phyloP scores from a whole-genome alignment of 2,797 vertebrate genomes.

The Gallinago solitaria region DNA sequence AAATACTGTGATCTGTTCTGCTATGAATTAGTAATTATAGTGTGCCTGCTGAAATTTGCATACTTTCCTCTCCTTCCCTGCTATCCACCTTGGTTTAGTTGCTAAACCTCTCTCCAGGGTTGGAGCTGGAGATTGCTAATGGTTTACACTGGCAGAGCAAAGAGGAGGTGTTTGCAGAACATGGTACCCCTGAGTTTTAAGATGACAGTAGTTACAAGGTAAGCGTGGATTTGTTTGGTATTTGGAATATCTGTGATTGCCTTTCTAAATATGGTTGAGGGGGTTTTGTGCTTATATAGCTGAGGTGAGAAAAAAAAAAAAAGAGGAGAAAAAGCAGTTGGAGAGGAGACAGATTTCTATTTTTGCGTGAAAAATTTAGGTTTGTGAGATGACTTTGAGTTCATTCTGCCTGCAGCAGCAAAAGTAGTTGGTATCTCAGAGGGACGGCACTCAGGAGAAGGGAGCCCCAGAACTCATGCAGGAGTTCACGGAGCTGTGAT shows the following conservation, averaged over 20 bases:
- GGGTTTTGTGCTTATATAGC: background rate
- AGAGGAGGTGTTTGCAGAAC: background rate
- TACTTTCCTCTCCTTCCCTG: background rate
- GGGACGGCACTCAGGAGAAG: background rate
- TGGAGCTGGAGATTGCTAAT: background rate
- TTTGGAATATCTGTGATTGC: background rate
- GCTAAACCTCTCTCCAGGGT: background rate
- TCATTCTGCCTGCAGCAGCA: background rate
- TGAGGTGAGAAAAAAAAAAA: background rate
- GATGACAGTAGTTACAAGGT: background rate
- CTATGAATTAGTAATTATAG: conserved; percentile 38
- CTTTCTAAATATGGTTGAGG: background rate
- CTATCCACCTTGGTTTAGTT: background rate
- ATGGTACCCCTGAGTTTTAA: background rate
- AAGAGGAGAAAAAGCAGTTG: no score
- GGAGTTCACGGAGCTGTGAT: background rate
- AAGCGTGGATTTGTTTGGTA: background rate
- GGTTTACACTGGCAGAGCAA: background rate
- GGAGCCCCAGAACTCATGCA: background rate
- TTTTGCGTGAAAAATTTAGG: background rate
- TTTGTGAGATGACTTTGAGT: background rate
- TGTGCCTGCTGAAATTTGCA: conserved; percentile 15
- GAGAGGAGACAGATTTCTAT: background rate
- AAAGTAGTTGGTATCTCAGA: background rate
- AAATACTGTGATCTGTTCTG: conserved; percentile 52